These are phyloP conservation scores for Aphelenchoides besseyi DNA, from an alignment of 1,140 invertebrate genomes.

Conservation along the genomic window DNA sequence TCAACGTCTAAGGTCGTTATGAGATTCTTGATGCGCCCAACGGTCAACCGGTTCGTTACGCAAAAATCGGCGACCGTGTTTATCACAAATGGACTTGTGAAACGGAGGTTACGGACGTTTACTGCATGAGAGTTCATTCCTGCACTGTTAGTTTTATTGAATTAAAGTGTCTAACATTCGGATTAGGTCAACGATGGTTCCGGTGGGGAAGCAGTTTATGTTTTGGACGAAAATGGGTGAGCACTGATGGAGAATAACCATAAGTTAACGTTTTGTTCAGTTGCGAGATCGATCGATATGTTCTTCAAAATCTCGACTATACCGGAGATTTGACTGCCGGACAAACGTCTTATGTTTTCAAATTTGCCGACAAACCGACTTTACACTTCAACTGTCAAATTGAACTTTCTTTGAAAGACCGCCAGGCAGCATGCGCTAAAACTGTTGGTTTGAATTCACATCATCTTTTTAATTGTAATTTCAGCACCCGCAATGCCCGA, in stretches of 20 bases:
- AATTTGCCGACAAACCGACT: constrained; percentile 59
- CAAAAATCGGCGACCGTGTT: constrained; percentile 57
- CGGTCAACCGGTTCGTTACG: constrained; percentile 55
- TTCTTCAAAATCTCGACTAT: constrained; percentile 53
- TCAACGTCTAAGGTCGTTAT: constrained; percentile 30
- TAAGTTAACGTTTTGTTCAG: constrained; percentile 32
- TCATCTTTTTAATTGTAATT: constrained; percentile 12
- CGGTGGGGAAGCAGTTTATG: constrained; percentile 54
- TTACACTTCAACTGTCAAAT: constrained; percentile 62
- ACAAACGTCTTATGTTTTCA: constrained; percentile 57
- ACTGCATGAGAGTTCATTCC: constrained; percentile 59
- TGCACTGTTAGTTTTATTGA: neutral
- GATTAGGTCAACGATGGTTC: constrained; percentile 58
- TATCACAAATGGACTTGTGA: constrained; percentile 58
- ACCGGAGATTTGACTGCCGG: constrained; percentile 51
- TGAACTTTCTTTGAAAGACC: constrained; percentile 56
- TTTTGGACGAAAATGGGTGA: constrained; percentile 56
- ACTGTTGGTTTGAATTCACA: constrained; percentile 37
- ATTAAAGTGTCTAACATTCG: constrained; percentile 1
- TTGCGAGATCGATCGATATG: constrained; percentile 51
- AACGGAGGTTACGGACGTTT: constrained; percentile 35
- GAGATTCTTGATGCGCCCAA: constrained; percentile 53
- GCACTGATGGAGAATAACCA: constrained; percentile 22
- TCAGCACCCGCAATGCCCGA: constrained; percentile 47
- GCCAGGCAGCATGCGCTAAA: constrained; percentile 41